A percentile compares a stretch with the other conserved stretches of the same genome.
Evolutionary conservation across 2,113 vertebrate species (phyloP).

Genomic region (Rhinolophus sinicus): DNA sequence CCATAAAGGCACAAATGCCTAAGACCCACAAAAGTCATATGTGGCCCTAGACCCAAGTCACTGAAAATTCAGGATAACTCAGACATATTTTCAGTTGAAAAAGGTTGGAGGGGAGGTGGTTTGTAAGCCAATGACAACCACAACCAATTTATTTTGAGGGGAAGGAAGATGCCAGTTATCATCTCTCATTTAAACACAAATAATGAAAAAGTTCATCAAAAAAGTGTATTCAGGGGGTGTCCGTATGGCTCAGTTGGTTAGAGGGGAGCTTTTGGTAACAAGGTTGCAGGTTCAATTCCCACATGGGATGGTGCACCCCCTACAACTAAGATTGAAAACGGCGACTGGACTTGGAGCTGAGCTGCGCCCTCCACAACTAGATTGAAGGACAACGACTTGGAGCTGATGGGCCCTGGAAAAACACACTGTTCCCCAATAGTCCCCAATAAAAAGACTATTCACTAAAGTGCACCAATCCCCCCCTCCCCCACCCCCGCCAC

Average conservation of each 20-base stretch:
- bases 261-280: too few species aligned
- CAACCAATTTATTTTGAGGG: background rate
- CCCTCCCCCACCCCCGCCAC: accelerated
- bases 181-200: background rate
- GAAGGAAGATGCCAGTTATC: background rate
- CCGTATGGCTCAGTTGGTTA: too few species aligned
- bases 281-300: too few species aligned
- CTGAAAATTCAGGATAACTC: background rate
- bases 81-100: background rate
- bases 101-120: background rate
- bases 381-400: too few species aligned
- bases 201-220: background rate
- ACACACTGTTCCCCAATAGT: too few species aligned
- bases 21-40: background rate
- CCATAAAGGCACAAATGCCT: background rate
- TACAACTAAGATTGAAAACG: too few species aligned
- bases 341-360: too few species aligned
- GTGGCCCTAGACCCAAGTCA: background rate
- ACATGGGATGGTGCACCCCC: too few species aligned
- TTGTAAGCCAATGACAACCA: background rate
- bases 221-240: background rate
- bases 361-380: too few species aligned
- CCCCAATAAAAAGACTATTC: background rate
- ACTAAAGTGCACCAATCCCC: background rate
- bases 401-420: too few species aligned